Percentiles rank a stretch among this genome's conserved stretches.
Evolutionary conservation across 2,113 vertebrate genomes (phyloP).

Genomic region (Irena cyanogastra): DNA sequence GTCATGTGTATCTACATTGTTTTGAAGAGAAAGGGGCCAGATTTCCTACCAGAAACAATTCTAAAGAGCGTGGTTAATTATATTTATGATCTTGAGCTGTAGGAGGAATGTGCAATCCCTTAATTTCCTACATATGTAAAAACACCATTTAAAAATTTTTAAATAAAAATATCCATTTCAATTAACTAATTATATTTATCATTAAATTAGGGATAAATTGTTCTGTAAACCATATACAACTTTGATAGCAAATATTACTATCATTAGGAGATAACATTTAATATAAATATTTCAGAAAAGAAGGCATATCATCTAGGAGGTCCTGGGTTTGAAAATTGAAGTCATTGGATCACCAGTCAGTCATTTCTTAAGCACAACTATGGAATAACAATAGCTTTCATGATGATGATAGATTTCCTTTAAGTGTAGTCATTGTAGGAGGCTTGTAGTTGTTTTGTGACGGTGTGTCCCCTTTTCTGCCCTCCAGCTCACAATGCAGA

Average conservation of each 20-base stretch:
- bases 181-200: not conserved
- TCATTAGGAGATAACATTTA: not conserved
- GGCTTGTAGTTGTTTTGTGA: not conserved
- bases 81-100: not conserved
- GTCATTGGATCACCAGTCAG: not conserved
- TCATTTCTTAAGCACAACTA: not conserved
- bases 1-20: not conserved
- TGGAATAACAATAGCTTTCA: not conserved
- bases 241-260: not conserved
- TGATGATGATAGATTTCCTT: not conserved
- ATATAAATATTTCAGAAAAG: not conserved
- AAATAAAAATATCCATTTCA: not conserved
- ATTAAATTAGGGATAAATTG: not conserved
- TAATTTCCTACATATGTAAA: not conserved
- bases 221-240: not conserved
- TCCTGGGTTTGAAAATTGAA: not conserved
- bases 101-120: not conserved
- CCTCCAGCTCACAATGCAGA: not conserved
- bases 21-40: not conserved
- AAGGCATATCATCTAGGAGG: not conserved
- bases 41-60: not conserved
- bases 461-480: not conserved
- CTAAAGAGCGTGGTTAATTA: not conserved
- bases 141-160: not conserved
- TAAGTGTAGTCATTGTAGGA: not conserved